phyloP scores from a whole-genome alignment of 1,140 invertebrate species.

The Danaus melanippus region DNA sequence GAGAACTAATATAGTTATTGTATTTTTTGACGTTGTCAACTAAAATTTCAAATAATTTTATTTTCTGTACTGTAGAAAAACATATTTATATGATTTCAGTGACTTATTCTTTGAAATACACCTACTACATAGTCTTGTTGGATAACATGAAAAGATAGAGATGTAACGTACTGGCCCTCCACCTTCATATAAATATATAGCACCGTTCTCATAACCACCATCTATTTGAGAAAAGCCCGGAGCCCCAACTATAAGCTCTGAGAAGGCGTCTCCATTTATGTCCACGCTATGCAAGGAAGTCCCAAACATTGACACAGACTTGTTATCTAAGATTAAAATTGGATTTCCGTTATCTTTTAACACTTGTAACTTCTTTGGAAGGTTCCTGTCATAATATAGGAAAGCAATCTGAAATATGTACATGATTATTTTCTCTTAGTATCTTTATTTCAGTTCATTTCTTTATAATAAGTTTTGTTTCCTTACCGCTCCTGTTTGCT shows the following conservation, averaged over 20 bases:
- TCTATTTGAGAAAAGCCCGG: constrained; percentile 14
- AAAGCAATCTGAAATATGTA: constrained; percentile 9
- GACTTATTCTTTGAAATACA: no score
- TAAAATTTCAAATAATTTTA: no score
- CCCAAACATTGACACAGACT: constrained; percentile 22
- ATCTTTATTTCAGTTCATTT: no score
- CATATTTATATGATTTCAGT: no score
- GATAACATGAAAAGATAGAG: no score
- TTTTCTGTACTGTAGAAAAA: no score
- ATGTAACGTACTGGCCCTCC: constrained; percentile 10
- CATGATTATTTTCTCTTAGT: no score
- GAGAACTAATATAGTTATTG: no score
- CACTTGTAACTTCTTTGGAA: constrained; percentile 4
- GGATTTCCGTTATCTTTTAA: not conserved
- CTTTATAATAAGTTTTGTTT: not conserved
- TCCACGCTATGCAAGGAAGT: constrained; percentile 12
- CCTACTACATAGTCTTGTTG: no score
- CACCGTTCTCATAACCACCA: constrained; percentile 20
- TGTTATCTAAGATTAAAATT: not conserved
- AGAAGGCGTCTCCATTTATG: constrained; percentile 20
- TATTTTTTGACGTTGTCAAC: no score
- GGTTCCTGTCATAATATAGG: constrained; percentile 1
- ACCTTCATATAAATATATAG: constrained; percentile 24
- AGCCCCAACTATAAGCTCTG: constrained; percentile 28
- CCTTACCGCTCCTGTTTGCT: constrained; percentile 23